Conservation (phyloP, 2,113 vertebrate genomes). For the Silurus glanis region DNA sequence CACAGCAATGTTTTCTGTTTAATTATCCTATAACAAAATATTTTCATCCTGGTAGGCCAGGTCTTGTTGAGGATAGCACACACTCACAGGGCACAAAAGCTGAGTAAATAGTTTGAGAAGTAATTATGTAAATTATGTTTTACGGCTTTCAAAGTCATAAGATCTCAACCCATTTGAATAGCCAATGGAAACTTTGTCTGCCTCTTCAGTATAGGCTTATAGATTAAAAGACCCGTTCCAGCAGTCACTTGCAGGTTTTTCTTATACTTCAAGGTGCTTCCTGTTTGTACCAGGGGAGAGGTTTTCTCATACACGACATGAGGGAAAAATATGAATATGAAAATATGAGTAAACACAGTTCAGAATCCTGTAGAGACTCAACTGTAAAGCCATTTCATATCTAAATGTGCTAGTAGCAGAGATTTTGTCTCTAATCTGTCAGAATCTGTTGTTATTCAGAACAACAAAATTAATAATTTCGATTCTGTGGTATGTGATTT, state of each 20-base stretch:
- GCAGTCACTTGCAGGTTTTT: constrained; percentile 17
- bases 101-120: neutral
- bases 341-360: neutral
- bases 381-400: neutral
- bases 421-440: neutral
- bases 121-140: neutral
- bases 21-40: neutral
- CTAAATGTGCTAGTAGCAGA: neutral
- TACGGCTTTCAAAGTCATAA: neutral
- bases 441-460: constrained; percentile 8
- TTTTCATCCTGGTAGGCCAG: neutral
- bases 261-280: neutral
- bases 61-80: neutral
- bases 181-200: neutral
- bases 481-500: neutral
- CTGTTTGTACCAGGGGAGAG: constrained; percentile 10
- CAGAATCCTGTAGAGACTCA: neutral
- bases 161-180: neutral
- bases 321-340: neutral
- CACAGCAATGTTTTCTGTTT: neutral
- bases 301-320: neutral
- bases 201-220: neutral
- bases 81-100: neutral
- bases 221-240: constrained; percentile 9
- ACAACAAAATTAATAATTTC: neutral